A percentile compares a stretch with the other conserved stretches of the same genome.
Conservation (phyloP, 2,888 invertebrate genomes). For the Melangyna quadrimaculata region DNA sequence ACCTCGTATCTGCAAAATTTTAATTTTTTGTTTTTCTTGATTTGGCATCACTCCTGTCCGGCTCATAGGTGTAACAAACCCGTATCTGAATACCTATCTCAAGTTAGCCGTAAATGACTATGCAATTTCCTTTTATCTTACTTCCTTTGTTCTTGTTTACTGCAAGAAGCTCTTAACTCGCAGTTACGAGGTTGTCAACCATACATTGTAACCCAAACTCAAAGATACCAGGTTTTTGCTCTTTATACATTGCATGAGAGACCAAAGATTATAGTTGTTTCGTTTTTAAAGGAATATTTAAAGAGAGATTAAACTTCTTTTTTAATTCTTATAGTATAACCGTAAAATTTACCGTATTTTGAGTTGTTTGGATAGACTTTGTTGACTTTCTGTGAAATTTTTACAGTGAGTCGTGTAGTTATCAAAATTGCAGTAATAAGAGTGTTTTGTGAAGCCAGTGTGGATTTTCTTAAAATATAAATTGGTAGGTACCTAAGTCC, state of each 20-base stretch:
- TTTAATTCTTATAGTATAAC: too few relatives aligned
- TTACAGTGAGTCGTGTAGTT: not conserved
- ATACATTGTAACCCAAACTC: not conserved
- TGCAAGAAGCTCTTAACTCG: too few relatives aligned
- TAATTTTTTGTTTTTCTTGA: too few relatives aligned
- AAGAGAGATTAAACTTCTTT: too few relatives aligned
- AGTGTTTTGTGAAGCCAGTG: not conserved
- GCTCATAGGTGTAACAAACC: not conserved
- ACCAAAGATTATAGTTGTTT: too few relatives aligned
- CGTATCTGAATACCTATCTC: not conserved
- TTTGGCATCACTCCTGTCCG: too few relatives aligned
- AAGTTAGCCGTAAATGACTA: constrained; percentile 1
- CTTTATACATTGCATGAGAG: not conserved
- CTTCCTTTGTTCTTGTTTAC: not conserved
- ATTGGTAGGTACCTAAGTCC: not conserved
- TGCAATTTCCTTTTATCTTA: constrained; percentile 3
- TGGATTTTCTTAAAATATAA: not conserved
- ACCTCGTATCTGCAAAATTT: too few relatives aligned
- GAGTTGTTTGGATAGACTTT: too few relatives aligned
- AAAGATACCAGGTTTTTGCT: not conserved
- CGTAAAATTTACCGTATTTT: not conserved
- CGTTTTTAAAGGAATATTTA: too few relatives aligned
- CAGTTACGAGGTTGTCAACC: too few relatives aligned
- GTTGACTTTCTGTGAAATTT: not conserved
- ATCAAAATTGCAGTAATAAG: not conserved